Percentiles rank a stretch among this genome's conserved stretches.
Evolutionary conservation across 2,797 vertebrate species (phyloP).

Genomic region (Gambelia wislizenii): DNA sequence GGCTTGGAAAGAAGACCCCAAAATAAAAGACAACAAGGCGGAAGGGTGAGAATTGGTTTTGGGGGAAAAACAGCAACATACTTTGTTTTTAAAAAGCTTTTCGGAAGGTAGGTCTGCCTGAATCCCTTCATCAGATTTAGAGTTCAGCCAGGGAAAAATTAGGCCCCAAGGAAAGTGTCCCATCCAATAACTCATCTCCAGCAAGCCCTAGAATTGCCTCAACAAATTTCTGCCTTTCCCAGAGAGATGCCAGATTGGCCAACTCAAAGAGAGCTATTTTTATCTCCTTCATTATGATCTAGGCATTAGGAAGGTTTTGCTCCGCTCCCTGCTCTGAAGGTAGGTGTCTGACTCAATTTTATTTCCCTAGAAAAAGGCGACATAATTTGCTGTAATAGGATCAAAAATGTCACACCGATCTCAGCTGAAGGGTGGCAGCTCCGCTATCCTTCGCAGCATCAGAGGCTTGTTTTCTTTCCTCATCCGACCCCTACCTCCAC

Average conservation of each 20-base stretch:
- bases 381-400: conserved; percentile 40
- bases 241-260: conserved; percentile 7
- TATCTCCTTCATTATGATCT: not conserved
- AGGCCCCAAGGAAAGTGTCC: not conserved
- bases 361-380: conserved; percentile 33
- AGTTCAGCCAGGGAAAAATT: not conserved
- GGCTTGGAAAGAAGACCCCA: not conserved
- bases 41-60: not conserved
- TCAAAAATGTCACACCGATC: conserved; percentile 20
- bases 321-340: conserved; percentile 35
- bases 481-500: no score
- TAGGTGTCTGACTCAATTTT: conserved; percentile 32
- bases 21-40: not conserved
- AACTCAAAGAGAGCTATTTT: not conserved
- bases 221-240: fast-evolving
- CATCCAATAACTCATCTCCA: not conserved
- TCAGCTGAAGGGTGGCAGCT: not conserved
- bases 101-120: conserved; percentile 23
- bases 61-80: conserved; percentile 20
- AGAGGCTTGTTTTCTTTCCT: not conserved
- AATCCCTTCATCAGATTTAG: conserved; percentile 27
- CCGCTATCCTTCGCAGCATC: not conserved
- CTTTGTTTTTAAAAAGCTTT: conserved; percentile 32
- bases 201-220: not conserved
- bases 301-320: conserved; percentile 10